Conservation (phyloP, 2,797 vertebrate genomes). For the Aulostomus chinensis region DNA sequence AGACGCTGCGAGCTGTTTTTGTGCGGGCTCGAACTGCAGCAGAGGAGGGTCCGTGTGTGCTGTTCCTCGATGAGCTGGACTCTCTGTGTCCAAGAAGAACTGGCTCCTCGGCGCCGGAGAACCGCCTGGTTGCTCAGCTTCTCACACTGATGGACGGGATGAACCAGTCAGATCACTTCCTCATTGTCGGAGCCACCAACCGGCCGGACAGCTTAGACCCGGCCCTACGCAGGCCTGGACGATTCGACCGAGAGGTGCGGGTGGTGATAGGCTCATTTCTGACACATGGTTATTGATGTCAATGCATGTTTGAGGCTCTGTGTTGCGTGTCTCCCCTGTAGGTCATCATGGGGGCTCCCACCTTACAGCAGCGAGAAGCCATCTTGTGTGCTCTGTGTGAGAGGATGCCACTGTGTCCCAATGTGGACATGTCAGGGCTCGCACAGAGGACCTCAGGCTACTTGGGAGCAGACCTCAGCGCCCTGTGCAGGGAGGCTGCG, state of each 20-base stretch:
- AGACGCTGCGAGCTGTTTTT: slow-evolving; percentile 85
- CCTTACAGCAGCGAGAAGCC: slow-evolving; percentile 83
- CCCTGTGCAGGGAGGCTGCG: slow-evolving; percentile 91
- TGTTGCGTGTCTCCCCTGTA: slow-evolving; percentile 39
- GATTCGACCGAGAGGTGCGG: slow-evolving; percentile 93
- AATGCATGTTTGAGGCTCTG: background rate
- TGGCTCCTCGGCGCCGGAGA: slow-evolving; percentile 78
- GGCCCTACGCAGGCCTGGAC: slow-evolving; percentile 90
- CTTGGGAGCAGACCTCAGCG: slow-evolving; percentile 92
- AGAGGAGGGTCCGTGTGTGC: slow-evolving; percentile 81
- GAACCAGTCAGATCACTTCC: slow-evolving; percentile 73
- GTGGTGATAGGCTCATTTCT: background rate
- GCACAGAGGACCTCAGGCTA: slow-evolving; percentile 89
- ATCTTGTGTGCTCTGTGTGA: slow-evolving; percentile 86
- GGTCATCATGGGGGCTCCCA: slow-evolving; percentile 90
- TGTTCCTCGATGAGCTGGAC: slow-evolving; percentile 95
- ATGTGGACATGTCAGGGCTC: slow-evolving; percentile 78
- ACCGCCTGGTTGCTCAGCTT: slow-evolving; percentile 91
- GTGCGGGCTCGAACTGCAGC: slow-evolving; percentile 79
- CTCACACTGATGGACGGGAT: slow-evolving; percentile 92
- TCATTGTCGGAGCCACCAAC: slow-evolving; percentile 90
- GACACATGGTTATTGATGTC: background rate
- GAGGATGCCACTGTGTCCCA: slow-evolving; percentile 80
- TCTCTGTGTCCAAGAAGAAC: slow-evolving; percentile 87
- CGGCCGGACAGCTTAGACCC: slow-evolving; percentile 89